These are phyloP conservation scores for Pollenia labialis DNA, from an alignment of 2,888 invertebrate species.

Conservation along the genomic window DNA sequence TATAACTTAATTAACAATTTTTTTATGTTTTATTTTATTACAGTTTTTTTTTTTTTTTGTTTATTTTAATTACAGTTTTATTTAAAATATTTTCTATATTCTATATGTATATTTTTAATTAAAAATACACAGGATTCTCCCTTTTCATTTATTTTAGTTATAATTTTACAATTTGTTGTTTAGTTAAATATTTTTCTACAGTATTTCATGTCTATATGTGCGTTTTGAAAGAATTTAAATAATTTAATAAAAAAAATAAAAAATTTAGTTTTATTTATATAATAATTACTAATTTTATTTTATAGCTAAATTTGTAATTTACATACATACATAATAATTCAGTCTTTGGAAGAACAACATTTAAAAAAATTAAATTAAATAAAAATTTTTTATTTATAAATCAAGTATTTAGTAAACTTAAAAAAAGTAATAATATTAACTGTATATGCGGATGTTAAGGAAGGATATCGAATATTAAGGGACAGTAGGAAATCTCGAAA, in stretches of 20 bases:
- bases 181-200: conserved; percentile 49
- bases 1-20: conserved; percentile 67
- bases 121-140: conserved; percentile 21
- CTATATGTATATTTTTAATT: conserved; percentile 17
- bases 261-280: conserved; percentile 11
- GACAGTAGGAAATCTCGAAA: too few relatives aligned
- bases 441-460: too few relatives aligned
- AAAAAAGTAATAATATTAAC: too few relatives aligned
- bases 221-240: conserved; percentile 47
- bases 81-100: conserved; percentile 8
- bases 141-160: conserved; percentile 23
- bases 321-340: conserved; percentile 81
- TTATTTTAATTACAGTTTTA: conserved; percentile 17
- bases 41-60: conserved; percentile 46
- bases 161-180: conserved; percentile 51
- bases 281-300: conserved; percentile 55
- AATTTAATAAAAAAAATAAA: conserved; percentile 29
- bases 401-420: too few relatives aligned
- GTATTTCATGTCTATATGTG: conserved; percentile 49
- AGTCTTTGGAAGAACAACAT: conserved; percentile 83
- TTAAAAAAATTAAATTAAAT: conserved; percentile 58
- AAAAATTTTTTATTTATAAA: not conserved
- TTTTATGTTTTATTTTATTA: conserved; percentile 48
- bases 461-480: too few relatives aligned
- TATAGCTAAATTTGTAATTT: conserved; percentile 74